phyloP scores from a whole-genome alignment of 2,113 vertebrate genomes.

The Pterocles gutturalis region DNA sequence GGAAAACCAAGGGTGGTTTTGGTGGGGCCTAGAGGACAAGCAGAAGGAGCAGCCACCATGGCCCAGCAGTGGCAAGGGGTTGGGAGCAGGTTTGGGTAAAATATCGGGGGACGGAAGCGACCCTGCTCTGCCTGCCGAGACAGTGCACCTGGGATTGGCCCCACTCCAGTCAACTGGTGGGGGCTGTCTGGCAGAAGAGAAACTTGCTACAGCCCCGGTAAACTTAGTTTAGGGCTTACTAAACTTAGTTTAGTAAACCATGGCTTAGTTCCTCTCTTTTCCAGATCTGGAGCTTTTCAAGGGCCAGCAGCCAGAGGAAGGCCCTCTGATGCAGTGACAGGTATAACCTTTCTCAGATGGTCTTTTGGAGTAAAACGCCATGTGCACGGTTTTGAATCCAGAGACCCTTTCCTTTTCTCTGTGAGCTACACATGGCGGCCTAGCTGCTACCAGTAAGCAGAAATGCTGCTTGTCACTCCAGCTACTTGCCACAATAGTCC shows the following conservation, averaged over 20 bases:
- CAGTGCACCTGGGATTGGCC: fast-evolving
- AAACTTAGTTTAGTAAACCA: too few species aligned
- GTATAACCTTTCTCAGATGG: background rate
- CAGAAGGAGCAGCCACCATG: fast-evolving
- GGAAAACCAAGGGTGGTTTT: fast-evolving
- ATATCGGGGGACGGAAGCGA: background rate
- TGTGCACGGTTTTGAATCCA: background rate
- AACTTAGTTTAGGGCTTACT: background rate
- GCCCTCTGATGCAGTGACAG: too few species aligned
- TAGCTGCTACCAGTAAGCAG: background rate
- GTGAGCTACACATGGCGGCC: background rate
- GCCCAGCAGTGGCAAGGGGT: fast-evolving
- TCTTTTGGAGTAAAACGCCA: background rate
- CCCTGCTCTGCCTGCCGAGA: background rate
- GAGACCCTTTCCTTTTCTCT: background rate
- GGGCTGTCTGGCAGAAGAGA: background rate
- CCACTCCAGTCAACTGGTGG: fast-evolving
- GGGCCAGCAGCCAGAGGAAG: background rate
- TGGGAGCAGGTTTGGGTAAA: background rate
- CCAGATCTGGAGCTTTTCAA: background rate
- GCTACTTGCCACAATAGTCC: background rate
- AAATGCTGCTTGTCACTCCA: background rate
- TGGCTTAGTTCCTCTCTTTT: background rate
- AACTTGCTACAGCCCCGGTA: background rate
- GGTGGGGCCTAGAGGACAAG: too few species aligned